Conservation (phyloP, 2,113 vertebrate genomes). For the Sturnus vulgaris region DNA sequence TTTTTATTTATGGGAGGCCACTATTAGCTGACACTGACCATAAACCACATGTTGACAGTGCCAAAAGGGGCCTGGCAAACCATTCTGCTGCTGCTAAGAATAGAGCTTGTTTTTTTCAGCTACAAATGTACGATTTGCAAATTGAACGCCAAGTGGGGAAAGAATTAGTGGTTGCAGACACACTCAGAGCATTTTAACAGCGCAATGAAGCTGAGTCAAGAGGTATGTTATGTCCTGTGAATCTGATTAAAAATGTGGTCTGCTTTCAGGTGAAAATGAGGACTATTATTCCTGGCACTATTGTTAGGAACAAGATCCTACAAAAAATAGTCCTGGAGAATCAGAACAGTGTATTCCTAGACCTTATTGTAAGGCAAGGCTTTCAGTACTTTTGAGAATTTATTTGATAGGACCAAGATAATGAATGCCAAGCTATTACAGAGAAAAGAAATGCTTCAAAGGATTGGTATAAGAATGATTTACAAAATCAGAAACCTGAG, state of each 20-base stretch:
- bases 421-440: not conserved
- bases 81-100: not conserved
- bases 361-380: not conserved
- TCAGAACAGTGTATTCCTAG: conserved; percentile 9
- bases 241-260: conserved; percentile 19
- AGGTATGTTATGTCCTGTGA: conserved; percentile 14
- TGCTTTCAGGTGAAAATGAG: conserved; percentile 37
- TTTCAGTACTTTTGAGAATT: not conserved
- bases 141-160: conserved; percentile 14
- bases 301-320: not conserved
- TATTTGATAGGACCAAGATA: conserved; percentile 17
- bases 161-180: not conserved
- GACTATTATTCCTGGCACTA: conserved; percentile 10
- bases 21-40: conserved; percentile 53
- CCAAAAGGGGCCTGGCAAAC: conserved; percentile 37
- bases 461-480: not conserved
- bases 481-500: not conserved
- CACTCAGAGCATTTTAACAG: conserved; percentile 14
- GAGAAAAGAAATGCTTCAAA: not conserved
- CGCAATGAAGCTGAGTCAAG: not conserved
- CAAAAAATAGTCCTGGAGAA: not conserved
- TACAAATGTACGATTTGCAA: conserved; percentile 36
- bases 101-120: conserved; percentile 21
- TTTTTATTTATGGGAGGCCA: conserved; percentile 46
- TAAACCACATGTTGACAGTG: conserved; percentile 54